A percentile compares a stretch with the other conserved stretches of the same genome.
Conservation (phyloP, 2,888 invertebrate species). For the Graphium colonna region DNA sequence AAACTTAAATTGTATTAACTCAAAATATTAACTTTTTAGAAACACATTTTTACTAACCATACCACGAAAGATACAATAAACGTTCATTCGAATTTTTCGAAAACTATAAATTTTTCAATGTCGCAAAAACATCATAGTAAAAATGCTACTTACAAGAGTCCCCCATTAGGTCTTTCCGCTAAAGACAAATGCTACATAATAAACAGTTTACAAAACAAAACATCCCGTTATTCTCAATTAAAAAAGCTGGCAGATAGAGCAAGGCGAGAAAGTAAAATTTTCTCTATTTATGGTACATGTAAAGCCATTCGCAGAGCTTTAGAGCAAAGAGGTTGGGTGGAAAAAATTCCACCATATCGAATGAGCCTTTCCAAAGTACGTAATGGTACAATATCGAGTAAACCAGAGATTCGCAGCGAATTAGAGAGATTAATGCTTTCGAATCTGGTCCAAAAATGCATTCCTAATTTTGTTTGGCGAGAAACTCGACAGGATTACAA, state of each 20-base stretch:
- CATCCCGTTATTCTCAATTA: slow-evolving; percentile 48
- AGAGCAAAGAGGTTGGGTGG: slow-evolving; percentile 84
- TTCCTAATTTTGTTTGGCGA: slow-evolving; percentile 64
- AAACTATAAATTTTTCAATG: slow-evolving; percentile 21
- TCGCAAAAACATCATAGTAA: slow-evolving; percentile 21
- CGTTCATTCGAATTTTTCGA: neutral
- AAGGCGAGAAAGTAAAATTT: slow-evolving; percentile 74
- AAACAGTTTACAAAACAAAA: slow-evolving; percentile 51
- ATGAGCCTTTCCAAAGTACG: slow-evolving; percentile 62
- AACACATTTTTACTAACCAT: slow-evolving; percentile 23
- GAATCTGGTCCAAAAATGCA: slow-evolving; percentile 54
- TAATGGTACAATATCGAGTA: slow-evolving; percentile 42
- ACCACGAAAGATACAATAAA: slow-evolving; percentile 37
- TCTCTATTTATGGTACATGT: slow-evolving; percentile 75
- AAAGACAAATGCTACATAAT: slow-evolving; percentile 64
- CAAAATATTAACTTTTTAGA: slow-evolving; percentile 35
- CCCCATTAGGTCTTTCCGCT: slow-evolving; percentile 45
- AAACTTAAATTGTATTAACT: too few species aligned
- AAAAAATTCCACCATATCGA: slow-evolving; percentile 77
- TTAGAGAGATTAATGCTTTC: slow-evolving; percentile 64
- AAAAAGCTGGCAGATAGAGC: slow-evolving; percentile 70
- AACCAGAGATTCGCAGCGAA: slow-evolving; percentile 48
- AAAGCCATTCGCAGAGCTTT: slow-evolving; percentile 79
- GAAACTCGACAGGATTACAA: slow-evolving; percentile 42
- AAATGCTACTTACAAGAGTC: slow-evolving; percentile 28